Percentiles rank a stretch among this genome's conserved stretches.
Evolutionary conservation across 1,140 invertebrate species (phyloP).

Genomic region (Pseudobourletiella spinata): DNA sequence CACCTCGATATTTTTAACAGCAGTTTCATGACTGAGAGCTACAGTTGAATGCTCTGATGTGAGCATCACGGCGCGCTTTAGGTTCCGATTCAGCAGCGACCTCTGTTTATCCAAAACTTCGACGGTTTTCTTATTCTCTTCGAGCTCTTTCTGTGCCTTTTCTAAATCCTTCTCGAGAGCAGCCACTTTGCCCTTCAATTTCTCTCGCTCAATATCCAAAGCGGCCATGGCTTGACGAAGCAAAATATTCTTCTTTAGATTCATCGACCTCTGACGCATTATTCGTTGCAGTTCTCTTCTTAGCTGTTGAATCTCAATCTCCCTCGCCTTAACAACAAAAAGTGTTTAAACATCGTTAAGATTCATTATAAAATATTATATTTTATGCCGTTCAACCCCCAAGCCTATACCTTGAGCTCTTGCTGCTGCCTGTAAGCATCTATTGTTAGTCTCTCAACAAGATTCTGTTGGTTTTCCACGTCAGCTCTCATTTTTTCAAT

Average conservation of each 20-base stretch:
- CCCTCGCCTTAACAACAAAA: not conserved
- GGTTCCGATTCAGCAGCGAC: slow-evolving; percentile 16
- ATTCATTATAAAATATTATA: not conserved
- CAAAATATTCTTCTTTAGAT: not conserved
- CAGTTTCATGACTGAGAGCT: slow-evolving; percentile 15
- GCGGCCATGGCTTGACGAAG: not conserved
- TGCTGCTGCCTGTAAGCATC: not conserved
- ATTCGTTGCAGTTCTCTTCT: slow-evolving; percentile 7
- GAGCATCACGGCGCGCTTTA: slow-evolving; percentile 13
- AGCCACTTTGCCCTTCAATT: slow-evolving; percentile 2
- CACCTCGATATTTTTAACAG: slow-evolving; percentile 21
- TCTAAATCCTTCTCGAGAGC: slow-evolving; percentile 24
- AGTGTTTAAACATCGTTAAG: not conserved
- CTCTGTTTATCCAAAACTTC: slow-evolving; percentile 24
- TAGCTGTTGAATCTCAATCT: slow-evolving; percentile 10
- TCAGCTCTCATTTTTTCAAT: slow-evolving; percentile 14
- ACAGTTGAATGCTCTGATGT: slow-evolving; percentile 12
- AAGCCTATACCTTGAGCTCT: slow-evolving; percentile 13
- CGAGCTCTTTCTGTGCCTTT: slow-evolving; percentile 16
- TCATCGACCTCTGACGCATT: not conserved
- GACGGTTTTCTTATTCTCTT: slow-evolving; percentile 17
- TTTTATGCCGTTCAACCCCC: not conserved
- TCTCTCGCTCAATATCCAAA: slow-evolving; percentile 12
- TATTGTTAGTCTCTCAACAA: slow-evolving; percentile 10
- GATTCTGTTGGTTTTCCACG: slow-evolving; percentile 4